Percentiles rank a stretch among this genome's conserved stretches.
These are phyloP conservation scores for Oligia strigilis DNA, from an alignment of 2,888 invertebrate genomes.

Conservation along the genomic window DNA sequence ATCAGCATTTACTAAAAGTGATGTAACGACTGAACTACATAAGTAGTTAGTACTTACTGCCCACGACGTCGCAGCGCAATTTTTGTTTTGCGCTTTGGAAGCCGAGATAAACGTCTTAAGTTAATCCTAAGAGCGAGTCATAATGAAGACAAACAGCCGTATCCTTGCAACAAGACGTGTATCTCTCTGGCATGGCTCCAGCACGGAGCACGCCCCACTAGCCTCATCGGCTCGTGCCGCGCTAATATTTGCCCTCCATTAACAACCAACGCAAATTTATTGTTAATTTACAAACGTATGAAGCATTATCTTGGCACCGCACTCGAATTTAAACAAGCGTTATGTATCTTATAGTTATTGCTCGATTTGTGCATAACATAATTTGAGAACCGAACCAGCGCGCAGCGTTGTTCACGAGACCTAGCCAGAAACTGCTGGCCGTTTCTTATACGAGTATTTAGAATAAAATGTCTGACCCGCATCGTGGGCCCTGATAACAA, in stretches of 20 bases:
- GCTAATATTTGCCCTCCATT: slow-evolving; percentile 74
- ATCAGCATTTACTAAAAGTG: background rate
- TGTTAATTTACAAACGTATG: slow-evolving; percentile 71
- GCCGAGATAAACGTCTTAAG: slow-evolving; percentile 54
- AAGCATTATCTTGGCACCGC: slow-evolving; percentile 65
- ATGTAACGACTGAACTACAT: background rate
- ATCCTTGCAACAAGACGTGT: slow-evolving; percentile 70
- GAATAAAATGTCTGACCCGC: slow-evolving; percentile 35
- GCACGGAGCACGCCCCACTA: slow-evolving; percentile 64
- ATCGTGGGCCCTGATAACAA: slow-evolving; percentile 36
- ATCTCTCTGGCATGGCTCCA: slow-evolving; percentile 75
- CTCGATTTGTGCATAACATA: slow-evolving; percentile 37
- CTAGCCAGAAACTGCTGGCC: background rate
- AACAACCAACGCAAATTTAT: slow-evolving; percentile 72
- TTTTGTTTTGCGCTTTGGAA: slow-evolving; percentile 47
- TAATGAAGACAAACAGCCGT: slow-evolving; percentile 80
- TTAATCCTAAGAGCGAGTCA: slow-evolving; percentile 65
- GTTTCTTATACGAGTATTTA: slow-evolving; percentile 24
- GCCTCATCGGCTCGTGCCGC: slow-evolving; percentile 63
- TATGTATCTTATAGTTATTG: slow-evolving; percentile 41
- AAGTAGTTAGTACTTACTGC: background rate
- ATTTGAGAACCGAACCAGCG: slow-evolving; percentile 11
- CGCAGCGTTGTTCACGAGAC: background rate
- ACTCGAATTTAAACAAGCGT: slow-evolving; percentile 52
- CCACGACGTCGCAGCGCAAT: slow-evolving; percentile 15